Conservation (phyloP, 2,113 vertebrate species). For the Sapajus apella region DNA sequence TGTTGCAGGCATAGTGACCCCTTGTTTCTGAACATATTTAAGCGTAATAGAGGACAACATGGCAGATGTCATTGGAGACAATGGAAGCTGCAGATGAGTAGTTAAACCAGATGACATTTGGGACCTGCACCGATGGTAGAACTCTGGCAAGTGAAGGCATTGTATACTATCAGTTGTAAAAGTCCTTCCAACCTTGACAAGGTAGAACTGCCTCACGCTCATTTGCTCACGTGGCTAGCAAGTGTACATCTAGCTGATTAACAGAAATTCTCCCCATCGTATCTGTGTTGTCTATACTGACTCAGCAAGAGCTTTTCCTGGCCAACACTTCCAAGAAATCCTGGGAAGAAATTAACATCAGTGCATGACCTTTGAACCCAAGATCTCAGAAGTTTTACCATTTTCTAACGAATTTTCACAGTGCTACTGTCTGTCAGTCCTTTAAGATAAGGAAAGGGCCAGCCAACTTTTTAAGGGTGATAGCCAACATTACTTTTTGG, state of each 20-base stretch:
- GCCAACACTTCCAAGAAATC: slow-evolving; percentile 41
- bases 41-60: neutral
- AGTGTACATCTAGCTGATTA: neutral
- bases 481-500: slow-evolving; percentile 20
- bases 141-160: neutral
- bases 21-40: neutral
- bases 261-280: neutral
- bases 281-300: slow-evolving; percentile 9
- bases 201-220: neutral
- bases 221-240: neutral
- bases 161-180: neutral
- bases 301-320: slow-evolving; percentile 54
- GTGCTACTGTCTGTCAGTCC: neutral
- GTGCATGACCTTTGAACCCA: neutral
- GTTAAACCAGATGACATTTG: neutral
- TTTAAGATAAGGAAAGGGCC: neutral
- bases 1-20: neutral
- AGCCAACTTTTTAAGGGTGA: neutral
- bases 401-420: neutral
- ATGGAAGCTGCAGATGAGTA: neutral
- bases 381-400: neutral
- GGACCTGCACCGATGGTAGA: neutral
- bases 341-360: slow-evolving; percentile 9
- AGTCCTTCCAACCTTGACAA: neutral
- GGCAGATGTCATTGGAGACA: neutral